phyloP scores from a whole-genome alignment of 2,113 vertebrate genomes.

The Sarotherodon lohbergeri region DNA sequence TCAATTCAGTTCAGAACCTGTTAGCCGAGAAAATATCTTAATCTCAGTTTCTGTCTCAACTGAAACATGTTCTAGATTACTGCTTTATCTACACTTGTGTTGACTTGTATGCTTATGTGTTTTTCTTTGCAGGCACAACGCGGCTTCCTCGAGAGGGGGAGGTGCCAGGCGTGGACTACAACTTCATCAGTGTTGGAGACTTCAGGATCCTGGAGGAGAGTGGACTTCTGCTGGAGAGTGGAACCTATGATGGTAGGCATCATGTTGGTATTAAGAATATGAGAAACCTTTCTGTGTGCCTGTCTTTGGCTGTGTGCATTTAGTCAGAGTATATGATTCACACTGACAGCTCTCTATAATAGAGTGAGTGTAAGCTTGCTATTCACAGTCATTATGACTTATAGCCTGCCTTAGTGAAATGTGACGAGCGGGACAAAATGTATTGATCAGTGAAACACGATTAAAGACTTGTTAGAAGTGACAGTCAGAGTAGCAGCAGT shows the following conservation, averaged over 20 bases:
- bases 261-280: background rate
- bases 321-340: background rate
- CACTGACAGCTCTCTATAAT: background rate
- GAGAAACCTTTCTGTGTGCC: background rate
- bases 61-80: background rate
- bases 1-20: background rate
- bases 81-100: background rate
- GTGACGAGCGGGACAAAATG: constrained; percentile 2
- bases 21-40: background rate
- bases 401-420: constrained; percentile 4
- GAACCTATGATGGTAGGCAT: constrained; percentile 90
- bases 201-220: constrained; percentile 95
- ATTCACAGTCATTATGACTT: constrained; percentile 14
- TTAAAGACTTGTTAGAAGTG: constrained; percentile 24
- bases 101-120: background rate
- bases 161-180: constrained; percentile 97
- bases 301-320: background rate
- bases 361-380: background rate
- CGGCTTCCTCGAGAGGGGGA: constrained; percentile 93
- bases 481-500: constrained; percentile 8
- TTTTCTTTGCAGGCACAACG: constrained; percentile 83
- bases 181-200: constrained; percentile 95
- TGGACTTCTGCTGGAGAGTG: constrained; percentile 93
- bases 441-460: constrained; percentile 36
- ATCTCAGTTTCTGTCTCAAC: background rate